A percentile compares a stretch with the other conserved stretches of the same genome.
Evolutionary conservation across 1,140 invertebrate species (phyloP).

Genomic region (Drosophila mauritiana): DNA sequence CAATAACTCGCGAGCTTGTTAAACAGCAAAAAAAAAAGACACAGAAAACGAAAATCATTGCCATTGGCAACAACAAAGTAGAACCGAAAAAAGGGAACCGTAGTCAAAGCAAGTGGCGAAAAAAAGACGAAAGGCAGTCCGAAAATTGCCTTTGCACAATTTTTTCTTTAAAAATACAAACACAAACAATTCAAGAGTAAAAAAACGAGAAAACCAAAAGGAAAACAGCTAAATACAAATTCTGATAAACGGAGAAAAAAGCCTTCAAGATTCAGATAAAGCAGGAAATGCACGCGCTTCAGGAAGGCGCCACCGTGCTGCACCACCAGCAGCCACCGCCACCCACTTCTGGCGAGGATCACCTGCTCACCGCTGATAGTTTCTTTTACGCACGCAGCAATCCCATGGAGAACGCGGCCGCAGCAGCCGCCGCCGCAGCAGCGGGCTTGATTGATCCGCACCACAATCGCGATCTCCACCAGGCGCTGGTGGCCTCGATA

Average conservation of each 20-base stretch:
- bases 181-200: not conserved
- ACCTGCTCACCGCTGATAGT: constrained; percentile 57
- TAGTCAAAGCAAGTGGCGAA: constrained; percentile 29
- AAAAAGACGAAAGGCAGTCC: constrained; percentile 9
- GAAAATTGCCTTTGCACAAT: not conserved
- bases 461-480: constrained; percentile 88
- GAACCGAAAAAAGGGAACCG: constrained; percentile 23
- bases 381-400: constrained; percentile 85
- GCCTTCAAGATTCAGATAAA: constrained; percentile 77
- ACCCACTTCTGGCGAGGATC: constrained; percentile 43
- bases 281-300: constrained; percentile 76
- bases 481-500: constrained; percentile 86
- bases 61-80: constrained; percentile 68
- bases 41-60: constrained; percentile 38
- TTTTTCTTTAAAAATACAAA: not conserved
- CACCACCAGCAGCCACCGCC: constrained; percentile 62
- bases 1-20: constrained; percentile 67
- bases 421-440: constrained; percentile 72
- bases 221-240: constrained; percentile 6
- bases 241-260: not conserved
- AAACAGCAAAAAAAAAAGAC: constrained; percentile 17
- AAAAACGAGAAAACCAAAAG: constrained; percentile 1
- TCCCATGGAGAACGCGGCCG: constrained; percentile 86
- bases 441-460: constrained; percentile 85
- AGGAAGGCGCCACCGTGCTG: constrained; percentile 80